Evolutionary conservation across 2,797 vertebrate genomes (phyloP), one percentile per base, ranked within the genome.

Genomic region (Urocyon cinereoargenteus): DNA sequence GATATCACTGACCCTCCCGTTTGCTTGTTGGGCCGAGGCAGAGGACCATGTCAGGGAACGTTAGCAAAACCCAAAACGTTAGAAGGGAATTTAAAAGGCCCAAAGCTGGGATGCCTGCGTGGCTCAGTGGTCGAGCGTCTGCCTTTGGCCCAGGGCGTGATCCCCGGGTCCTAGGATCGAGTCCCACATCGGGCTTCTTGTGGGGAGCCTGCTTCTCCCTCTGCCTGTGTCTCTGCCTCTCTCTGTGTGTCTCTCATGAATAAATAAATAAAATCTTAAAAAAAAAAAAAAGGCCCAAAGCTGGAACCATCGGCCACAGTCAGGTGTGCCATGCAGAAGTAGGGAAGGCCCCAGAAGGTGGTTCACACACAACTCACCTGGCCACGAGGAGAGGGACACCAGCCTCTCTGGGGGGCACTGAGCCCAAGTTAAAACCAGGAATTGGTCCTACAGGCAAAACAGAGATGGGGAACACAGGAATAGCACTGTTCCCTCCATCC

Each of bases 401-500:
- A 6, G 61, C 16, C 22, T 0, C 75, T 40, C 40, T 18, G 3
- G 61, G 45, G 18, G 26, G 31, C 51, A 55, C 31, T 24, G 28
- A n/a, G 75, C 31, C 49, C 16, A 16, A 90, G n/a, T 40, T 31
- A 79, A 53, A 64, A 55, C 51, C 18, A 55, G 88, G 49, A 66
- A 4, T 55, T 4, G 26, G 61, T 11, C 88, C 13, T 66, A 8
- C 5, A 22, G 45, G 12, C n/a, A 66, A 79, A 90, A 10, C 61
- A 31, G n/a, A 22, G 40, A 26, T 34, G 72, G 68, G 70, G 40
- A 77, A 22, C 49, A 40, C 49, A 22, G 5, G n/a, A n/a, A 3
- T 2, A 1, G 11, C 7, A 11, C 45, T 1, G 15, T 28, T 62
- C 1, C 6, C 40, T 34, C 57, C 40, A 13, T 9, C n/a, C 61